Conservation (phyloP, 2,797 vertebrate genomes). For the Anguilla anguilla region DNA sequence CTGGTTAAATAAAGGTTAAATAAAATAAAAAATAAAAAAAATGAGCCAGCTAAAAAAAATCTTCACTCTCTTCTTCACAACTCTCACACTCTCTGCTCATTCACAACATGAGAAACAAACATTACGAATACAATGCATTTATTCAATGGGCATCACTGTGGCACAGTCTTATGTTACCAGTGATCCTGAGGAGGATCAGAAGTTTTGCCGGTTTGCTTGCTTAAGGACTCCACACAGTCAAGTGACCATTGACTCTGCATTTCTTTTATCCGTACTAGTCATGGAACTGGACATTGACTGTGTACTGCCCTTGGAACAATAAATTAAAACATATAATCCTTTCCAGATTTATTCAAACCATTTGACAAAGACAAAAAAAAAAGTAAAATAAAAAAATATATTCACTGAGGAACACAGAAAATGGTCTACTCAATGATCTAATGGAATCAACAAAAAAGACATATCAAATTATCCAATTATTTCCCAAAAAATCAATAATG, state of each 20-base stretch:
- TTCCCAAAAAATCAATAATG: too few relatives aligned
- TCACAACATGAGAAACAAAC: neutral
- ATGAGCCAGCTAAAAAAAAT: neutral
- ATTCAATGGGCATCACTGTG: neutral
- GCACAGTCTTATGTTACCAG: neutral
- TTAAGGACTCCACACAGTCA: neutral
- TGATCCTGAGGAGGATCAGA: neutral
- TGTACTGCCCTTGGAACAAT: neutral
- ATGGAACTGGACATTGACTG: neutral
- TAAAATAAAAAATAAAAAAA: neutral
- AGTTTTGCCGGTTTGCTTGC: neutral
- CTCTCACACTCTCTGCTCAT: neutral
- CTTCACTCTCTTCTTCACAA: neutral
- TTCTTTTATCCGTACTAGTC: neutral
- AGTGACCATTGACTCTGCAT: neutral
- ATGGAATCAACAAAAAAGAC: too few relatives aligned
- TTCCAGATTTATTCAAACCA: too few relatives aligned
- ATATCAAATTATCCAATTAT: too few relatives aligned
- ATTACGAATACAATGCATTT: neutral
- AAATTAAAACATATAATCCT: neutral
- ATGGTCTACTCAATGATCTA: too few relatives aligned
- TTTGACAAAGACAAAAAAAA: too few relatives aligned
- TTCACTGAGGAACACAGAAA: too few relatives aligned
- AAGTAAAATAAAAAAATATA: too few relatives aligned
- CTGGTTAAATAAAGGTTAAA: too few relatives aligned